Percentiles rank a stretch among this genome's conserved stretches.
These are phyloP conservation scores for Botia almorhae DNA, from an alignment of 2,797 vertebrate species.

Conservation along the genomic window DNA sequence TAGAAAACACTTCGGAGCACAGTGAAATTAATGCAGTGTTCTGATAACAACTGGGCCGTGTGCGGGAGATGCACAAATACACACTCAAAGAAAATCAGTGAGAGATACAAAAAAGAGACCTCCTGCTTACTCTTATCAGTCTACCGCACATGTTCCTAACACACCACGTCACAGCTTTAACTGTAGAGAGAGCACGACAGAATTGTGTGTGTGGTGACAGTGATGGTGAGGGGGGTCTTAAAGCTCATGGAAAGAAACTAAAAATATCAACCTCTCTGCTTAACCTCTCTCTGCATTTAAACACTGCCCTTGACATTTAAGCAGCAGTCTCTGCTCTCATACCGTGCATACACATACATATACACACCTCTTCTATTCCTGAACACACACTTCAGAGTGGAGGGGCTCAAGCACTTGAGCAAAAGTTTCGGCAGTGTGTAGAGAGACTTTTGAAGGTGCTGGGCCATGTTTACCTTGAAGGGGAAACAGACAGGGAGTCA, in stretches of 20 bases:
- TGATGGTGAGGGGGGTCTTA: conserved; percentile 35
- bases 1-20: conserved; percentile 40
- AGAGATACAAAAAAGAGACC: conserved; percentile 57
- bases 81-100: conserved; percentile 31
- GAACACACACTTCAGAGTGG: conserved; percentile 19
- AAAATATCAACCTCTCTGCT: conserved; percentile 51
- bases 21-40: conserved; percentile 65
- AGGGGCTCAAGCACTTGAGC: background rate
- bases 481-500: conserved; percentile 37
- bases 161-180: conserved; percentile 55
- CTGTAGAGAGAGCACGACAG: conserved; percentile 28
- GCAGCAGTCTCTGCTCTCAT: conserved; percentile 35
- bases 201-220: conserved; percentile 22
- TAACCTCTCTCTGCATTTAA: conserved; percentile 43
- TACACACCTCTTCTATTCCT: background rate
- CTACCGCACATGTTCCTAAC: conserved; percentile 77
- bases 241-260: conserved; percentile 42
- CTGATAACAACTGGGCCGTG: conserved; percentile 65
- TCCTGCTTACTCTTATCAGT: conserved; percentile 75
- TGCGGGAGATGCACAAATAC: conserved; percentile 32
- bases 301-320: conserved; percentile 54
- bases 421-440: conserved; percentile 18
- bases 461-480: conserved; percentile 38
- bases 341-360: conserved; percentile 16
- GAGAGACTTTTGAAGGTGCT: conserved; percentile 15